A percentile compares a stretch with the other conserved stretches of the same genome.
Evolutionary conservation across 2,797 vertebrate genomes (phyloP).

Genomic region (Onychomys torridus): DNA sequence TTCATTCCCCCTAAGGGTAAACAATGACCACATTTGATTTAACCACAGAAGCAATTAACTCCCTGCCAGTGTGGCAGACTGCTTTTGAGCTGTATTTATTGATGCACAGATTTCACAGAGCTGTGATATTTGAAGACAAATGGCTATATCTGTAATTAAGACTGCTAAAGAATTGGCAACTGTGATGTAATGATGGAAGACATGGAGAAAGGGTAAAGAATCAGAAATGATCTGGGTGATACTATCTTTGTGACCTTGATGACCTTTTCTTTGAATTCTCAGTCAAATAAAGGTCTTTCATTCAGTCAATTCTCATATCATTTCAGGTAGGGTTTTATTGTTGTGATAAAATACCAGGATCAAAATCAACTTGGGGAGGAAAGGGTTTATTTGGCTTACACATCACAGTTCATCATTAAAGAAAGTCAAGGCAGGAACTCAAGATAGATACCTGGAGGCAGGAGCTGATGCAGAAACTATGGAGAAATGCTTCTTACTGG

Average conservation of each 20-base stretch:
- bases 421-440: background rate
- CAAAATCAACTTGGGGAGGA: background rate
- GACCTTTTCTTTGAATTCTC: conserved; percentile 85
- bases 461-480: background rate
- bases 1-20: conserved; percentile 76
- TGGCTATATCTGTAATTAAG: conserved; percentile 87
- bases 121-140: conserved; percentile 90
- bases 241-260: conserved; percentile 84
- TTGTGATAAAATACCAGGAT: background rate
- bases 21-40: conserved; percentile 84
- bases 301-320: conserved; percentile 82
- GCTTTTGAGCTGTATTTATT: conserved; percentile 88
- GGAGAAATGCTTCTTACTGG: background rate
- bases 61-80: conserved; percentile 87
- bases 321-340: background rate
- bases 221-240: conserved; percentile 83
- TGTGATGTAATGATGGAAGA: conserved; percentile 87
- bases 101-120: conserved; percentile 88
- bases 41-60: conserved; percentile 88
- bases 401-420: background rate
- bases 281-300: conserved; percentile 87
- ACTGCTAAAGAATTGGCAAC: conserved; percentile 85
- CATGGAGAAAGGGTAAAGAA: conserved; percentile 84
- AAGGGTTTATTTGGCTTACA: background rate
- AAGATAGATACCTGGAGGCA: background rate